Evolutionary conservation across 2,797 vertebrate species (phyloP).

Genomic region (Tenualosa ilisha): DNA sequence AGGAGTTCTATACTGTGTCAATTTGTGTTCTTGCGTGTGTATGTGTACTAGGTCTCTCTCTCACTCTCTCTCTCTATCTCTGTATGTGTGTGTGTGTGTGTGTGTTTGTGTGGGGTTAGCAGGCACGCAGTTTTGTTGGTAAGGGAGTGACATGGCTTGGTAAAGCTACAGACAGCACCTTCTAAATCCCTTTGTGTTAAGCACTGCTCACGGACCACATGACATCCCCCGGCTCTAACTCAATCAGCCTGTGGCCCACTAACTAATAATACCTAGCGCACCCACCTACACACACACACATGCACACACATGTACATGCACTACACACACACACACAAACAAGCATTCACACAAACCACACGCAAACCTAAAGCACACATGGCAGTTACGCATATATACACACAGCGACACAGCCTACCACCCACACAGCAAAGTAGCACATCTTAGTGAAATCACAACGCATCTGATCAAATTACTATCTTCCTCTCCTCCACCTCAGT

Average conservation of each 20-base stretch:
- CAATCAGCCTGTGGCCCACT: constrained; percentile 65
- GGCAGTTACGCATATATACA: background rate
- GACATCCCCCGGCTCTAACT: constrained; percentile 64
- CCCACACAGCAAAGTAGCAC: background rate
- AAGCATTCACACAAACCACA: background rate
- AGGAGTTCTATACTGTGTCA: background rate
- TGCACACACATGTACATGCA: background rate
- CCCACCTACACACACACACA: background rate
- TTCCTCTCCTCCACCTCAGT: background rate
- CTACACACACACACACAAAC: constrained; percentile 34
- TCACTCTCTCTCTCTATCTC: background rate
- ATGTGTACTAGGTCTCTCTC: background rate
- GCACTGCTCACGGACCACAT: constrained; percentile 61
- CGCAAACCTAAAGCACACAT: background rate
- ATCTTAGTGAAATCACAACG: background rate
- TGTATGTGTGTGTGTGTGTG: constrained; percentile 34
- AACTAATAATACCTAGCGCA: constrained; percentile 66
- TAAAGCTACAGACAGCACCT: constrained; percentile 10
- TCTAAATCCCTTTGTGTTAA: constrained; percentile 64
- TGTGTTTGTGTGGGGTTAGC: constrained; percentile 28
- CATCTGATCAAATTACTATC: background rate
- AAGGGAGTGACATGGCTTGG: background rate
- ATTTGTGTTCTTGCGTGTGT: background rate
- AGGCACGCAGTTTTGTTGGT: background rate
- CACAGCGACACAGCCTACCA: background rate